Evolutionary conservation across 2,113 vertebrate species (phyloP), one percentile per base, ranked within the genome.

Genomic region (Perca fluviatilis): DNA sequence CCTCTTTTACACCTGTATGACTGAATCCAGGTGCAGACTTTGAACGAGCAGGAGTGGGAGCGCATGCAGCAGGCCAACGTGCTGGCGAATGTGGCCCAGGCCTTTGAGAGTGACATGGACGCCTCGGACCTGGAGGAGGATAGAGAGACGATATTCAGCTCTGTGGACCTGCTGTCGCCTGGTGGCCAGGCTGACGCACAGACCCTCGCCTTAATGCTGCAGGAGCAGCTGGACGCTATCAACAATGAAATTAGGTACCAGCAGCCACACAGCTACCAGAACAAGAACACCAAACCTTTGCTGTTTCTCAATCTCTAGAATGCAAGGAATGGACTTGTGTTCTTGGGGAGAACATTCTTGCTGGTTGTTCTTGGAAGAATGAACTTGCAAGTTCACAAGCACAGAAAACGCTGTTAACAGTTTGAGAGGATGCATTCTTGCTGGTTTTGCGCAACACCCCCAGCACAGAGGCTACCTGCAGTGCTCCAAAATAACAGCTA

Each of bases 31-130:
- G 98, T 99, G 79, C 98, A 99, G 81, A 99, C 98, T 0, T 93
- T 99, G 25, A 98, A 99, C 0, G 98, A 99, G 84, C 98, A 99
- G 95, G 98, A 99, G 7, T 99, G 98, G 98, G 98, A 99, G 74
- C 96, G 98, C 2, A 97, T 98, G 74, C 98, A 99, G 86, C 98
- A 99, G 92, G 98, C 98, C 14, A 99, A 96, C 0, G 98, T 99
- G 7, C 83, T 99, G 91, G 98, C 98, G 1, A 99, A 97, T 0
- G 98, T 99, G 67, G 98, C 98, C 0, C 98, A 99, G 63, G 98
- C 98, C 0, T 99, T 99, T 3, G 98, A 99, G 94, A 98, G 98
- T 0, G 98, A 99, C 25, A 95, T 96, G 63, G 98, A 99, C 4
- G 91, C 95, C 15, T 99, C 98, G 0, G 98, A 99, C 1, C 88